Base-by-base conservation (phyloP, 2,113 vertebrate species). In the Misgurnus mizolepis region DNA sequence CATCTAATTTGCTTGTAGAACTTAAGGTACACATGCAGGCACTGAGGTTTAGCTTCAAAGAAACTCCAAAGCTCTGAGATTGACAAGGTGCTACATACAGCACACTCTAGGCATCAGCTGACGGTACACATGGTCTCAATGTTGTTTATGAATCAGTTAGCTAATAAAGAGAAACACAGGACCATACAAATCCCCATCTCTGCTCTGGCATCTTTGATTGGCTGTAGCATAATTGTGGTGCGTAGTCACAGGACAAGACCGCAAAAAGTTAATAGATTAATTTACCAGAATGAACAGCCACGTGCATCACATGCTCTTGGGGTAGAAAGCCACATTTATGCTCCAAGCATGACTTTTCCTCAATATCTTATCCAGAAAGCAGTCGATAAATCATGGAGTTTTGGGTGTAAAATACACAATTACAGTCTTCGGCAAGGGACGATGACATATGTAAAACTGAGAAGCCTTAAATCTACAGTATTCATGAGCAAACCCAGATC, bases 221-320 rank as follows among this genome's bases (percentile, higher is more conserved):
- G 53, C 55, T 27, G 56, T 27, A 50, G 10, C 47, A 45, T 83
- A 83, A 87, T 78, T 80, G 71, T 41, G 66, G 62, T 80, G 80
- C 47, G 41, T 43, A 53, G 61, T 85, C 85, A 82, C 64, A 61
- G 82, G 80, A 81, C 56, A 27, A 55, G 40, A 17, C 12, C 22
- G 34, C 83, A 74, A 81, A 40, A 70, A 85, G 84, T 82, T 84
- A 87, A 86, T 70, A 78, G 76, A 45, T 84, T 87, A 85, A 87
- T 81, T 80, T 64, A 67, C 11, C 70, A 71, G 67, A 83, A 86
- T 74, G 71, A 85, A 79, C 39, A 12, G 65, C 55, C 49, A 68
- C 77, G 79, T 41, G 80, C 43, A 70, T 86, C 76, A 82, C 80
- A 84, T 86, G 83, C 55, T 67, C 55, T 64, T 18, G 40, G 65